A percentile compares a stretch with the other conserved stretches of the same genome.
phyloP scores from a whole-genome alignment of 2,888 invertebrate species.

The Fabriciana adippe region DNA sequence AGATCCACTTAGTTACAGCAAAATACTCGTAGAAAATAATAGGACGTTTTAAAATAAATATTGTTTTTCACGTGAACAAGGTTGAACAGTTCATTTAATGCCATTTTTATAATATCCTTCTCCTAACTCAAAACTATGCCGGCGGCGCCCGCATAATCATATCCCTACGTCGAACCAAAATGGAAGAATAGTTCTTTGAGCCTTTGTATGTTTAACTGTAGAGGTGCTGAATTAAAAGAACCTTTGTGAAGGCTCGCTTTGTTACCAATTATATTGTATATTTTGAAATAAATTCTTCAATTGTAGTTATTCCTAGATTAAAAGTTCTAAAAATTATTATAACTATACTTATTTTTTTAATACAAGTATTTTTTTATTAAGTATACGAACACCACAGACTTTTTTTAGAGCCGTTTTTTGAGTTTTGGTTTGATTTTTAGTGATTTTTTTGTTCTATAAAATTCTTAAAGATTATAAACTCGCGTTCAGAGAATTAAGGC shows the following conservation, averaged over 20 bases:
- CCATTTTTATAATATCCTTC: conserved; percentile 7
- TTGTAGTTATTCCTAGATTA: neutral
- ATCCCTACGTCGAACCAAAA: conserved; percentile 43
- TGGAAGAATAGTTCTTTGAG: conserved; percentile 44
- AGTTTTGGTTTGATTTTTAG: too few species aligned
- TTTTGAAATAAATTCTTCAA: conserved; percentile 2
- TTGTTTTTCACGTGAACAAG: neutral
- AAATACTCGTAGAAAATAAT: neutral
- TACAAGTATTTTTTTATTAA: too few species aligned
- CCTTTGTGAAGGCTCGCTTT: conserved; percentile 30
- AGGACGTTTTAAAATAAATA: neutral
- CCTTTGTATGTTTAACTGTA: conserved; percentile 42
- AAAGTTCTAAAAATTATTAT: neutral
- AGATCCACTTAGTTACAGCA: too few species aligned
- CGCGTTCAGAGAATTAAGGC: too few species aligned
- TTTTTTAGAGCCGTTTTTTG: too few species aligned
- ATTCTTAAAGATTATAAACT: too few species aligned
- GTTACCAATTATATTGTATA: conserved; percentile 32
- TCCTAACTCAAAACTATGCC: conserved; percentile 33
- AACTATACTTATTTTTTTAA: neutral
- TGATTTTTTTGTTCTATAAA: too few species aligned
- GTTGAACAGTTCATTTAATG: conserved; percentile 4
- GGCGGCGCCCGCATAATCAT: conserved; percentile 49
- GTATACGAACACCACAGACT: too few species aligned
- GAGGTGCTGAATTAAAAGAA: conserved; percentile 38